Base-by-base conservation (phyloP, 2,113 vertebrate genomes). In the Rousettus leschenaultii region DNA sequence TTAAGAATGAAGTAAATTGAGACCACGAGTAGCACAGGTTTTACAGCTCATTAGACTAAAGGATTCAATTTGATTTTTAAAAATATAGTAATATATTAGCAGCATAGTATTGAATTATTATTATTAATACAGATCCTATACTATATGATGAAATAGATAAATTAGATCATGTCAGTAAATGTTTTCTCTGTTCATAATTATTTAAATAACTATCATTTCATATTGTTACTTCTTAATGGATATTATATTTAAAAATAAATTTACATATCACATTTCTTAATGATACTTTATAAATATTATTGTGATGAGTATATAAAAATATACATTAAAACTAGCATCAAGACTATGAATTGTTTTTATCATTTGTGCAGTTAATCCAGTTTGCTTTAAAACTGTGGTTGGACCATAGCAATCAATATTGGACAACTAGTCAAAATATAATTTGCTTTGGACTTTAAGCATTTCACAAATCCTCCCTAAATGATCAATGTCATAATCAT, bases 51-150 rank as follows among this genome's bases (percentile, higher is more conserved):
- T 96, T 93, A 98, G 93, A 70, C 40, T 82, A 97, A 97, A 45
- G 89, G 0, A 94, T 91, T 97, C 80, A 33, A 85, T 79, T 93
- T 95, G 71, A 96, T 97, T 98, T 97, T 83, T 89, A 75, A 89
- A 82, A 96, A 63, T 95, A 6, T 86, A 97, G 40, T 0, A 68
- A 97, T 95, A 85, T 92, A 94, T 90, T 96, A 96, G 80, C 93
- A 94, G 5, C 75, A 97, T 82, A 97, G 2, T 11, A 21, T 75
- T 85, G 21, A 84, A 95, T 89, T 48, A 95, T 95, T 48, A 95
- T 95, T 88, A 95, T 96, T 88, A 77, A 78, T 78, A 6, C 0
- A 66, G 22, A 38, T 40, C 3, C 35, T 95, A 40, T 35, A 53
- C 4, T 88, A 14, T 51, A 66, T 61, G 21, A 88, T 6, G 13